A percentile compares a stretch with the other conserved stretches of the same genome.
Evolutionary conservation across 2,888 invertebrate genomes (phyloP).

Genomic region (Sicus ferrugineus): DNA sequence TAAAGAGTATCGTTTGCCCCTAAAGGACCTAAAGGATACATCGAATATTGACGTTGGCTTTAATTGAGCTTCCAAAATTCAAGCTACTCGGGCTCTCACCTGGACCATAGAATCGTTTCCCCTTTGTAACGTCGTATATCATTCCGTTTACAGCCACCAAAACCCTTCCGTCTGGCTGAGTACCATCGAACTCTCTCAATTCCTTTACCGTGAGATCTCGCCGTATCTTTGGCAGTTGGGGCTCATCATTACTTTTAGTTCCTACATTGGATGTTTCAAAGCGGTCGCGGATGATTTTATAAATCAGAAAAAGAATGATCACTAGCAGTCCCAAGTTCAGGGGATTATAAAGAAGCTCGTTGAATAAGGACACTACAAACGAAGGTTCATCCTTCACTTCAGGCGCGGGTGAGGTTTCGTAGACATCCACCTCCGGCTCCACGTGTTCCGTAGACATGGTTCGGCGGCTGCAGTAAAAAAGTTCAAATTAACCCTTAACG

Average conservation of each 20-base stretch:
- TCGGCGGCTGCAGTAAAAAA: not conserved
- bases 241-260: constrained; percentile 60
- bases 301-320: constrained; percentile 75
- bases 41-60: no score
- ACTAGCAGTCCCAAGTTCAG: constrained; percentile 75
- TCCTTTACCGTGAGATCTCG: constrained; percentile 91
- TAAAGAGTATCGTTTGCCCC: no score
- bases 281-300: constrained; percentile 75
- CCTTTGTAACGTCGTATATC: constrained; percentile 93
- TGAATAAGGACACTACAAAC: constrained; percentile 58
- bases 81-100: constrained; percentile 67
- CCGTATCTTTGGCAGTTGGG: constrained; percentile 81
- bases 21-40: no score
- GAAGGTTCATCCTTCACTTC: constrained; percentile 38
- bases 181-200: constrained; percentile 86
- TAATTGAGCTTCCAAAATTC: no score
- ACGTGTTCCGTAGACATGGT: constrained; percentile 36
- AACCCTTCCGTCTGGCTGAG: constrained; percentile 84
- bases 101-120: constrained; percentile 91
- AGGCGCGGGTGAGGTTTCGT: constrained; percentile 37
- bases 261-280: constrained; percentile 61
- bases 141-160: constrained; percentile 93
- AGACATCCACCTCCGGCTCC: no score
- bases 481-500: constrained; percentile 17
- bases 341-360: constrained; percentile 75